Percentiles rank a stretch among this genome's conserved stretches.
phyloP scores from a whole-genome alignment of 2,113 vertebrate genomes.

The Aegotheles bennettii region DNA sequence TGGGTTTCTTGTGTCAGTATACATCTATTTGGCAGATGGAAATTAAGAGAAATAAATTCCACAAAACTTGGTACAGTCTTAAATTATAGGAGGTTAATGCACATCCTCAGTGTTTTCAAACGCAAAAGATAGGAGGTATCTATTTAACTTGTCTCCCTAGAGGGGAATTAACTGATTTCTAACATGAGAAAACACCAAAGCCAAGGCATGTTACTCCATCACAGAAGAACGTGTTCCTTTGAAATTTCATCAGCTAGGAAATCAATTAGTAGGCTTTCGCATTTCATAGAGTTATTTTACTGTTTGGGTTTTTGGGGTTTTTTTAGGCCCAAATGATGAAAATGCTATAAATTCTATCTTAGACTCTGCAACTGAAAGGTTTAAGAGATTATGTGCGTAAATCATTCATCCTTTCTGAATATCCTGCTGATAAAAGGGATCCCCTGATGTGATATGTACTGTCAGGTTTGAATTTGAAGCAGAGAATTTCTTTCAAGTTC shows the following conservation, averaged over 20 bases:
- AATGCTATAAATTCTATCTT: constrained; percentile 62
- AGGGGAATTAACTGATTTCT: constrained; percentile 36
- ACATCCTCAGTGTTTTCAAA: not conserved
- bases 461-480: constrained; percentile 67
- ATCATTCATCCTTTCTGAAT: constrained; percentile 65
- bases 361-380: constrained; percentile 50
- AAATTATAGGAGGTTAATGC: not conserved
- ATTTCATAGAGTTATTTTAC: constrained; percentile 62
- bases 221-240: constrained; percentile 20
- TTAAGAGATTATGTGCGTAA: constrained; percentile 67
- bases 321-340: constrained; percentile 46
- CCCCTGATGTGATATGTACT: constrained; percentile 42
- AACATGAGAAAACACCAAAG: constrained; percentile 50
- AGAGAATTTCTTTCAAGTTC: constrained; percentile 48
- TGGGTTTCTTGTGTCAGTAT: not conserved
- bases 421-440: constrained; percentile 63
- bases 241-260: constrained; percentile 68
- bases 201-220: constrained; percentile 24
- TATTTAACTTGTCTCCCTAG: not conserved
- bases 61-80: not conserved
- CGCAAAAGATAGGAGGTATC: constrained; percentile 2
- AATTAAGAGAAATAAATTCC: constrained; percentile 4
- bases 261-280: constrained; percentile 39
- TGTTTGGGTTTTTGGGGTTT: not conserved
- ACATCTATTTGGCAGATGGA: not conserved